These are phyloP conservation scores for Mimas tiliae DNA, from an alignment of 2,888 invertebrate species.

Conservation along the genomic window DNA sequence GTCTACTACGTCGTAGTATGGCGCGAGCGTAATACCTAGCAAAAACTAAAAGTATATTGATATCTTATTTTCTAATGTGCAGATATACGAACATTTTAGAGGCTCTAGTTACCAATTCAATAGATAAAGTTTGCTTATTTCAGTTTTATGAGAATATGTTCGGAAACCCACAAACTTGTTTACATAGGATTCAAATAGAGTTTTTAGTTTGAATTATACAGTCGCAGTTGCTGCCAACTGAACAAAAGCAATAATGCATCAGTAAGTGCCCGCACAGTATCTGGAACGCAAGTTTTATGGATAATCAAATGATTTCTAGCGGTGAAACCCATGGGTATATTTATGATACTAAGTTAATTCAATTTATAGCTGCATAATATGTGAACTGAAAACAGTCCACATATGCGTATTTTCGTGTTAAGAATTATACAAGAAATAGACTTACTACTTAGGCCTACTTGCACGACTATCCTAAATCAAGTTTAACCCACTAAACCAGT, in stretches of 20 bases:
- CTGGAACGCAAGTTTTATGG: constrained; percentile 20
- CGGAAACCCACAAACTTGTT: constrained; percentile 72
- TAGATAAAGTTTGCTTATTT: constrained; percentile 76
- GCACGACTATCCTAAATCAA: too few relatives aligned
- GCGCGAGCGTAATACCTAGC: background rate
- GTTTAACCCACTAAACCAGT: too few relatives aligned
- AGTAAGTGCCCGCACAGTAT: constrained; percentile 21
- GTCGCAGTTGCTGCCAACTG: constrained; percentile 68
- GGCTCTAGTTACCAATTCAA: constrained; percentile 45
- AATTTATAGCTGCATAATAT: background rate
- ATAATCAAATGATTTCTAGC: constrained; percentile 15
- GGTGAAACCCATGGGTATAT: background rate
- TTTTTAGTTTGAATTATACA: constrained; percentile 77
- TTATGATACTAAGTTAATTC: background rate
- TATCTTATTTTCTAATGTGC: constrained; percentile 25
- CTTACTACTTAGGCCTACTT: too few relatives aligned
- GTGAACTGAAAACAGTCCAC: too few relatives aligned
- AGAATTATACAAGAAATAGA: too few relatives aligned
- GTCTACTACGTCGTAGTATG: too few relatives aligned
- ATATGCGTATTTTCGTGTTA: too few relatives aligned
- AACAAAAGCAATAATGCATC: constrained; percentile 38
- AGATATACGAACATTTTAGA: background rate
- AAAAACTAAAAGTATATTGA: background rate
- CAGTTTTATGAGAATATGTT: constrained; percentile 75
- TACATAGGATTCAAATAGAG: constrained; percentile 76